phyloP scores from a whole-genome alignment of 2,888 invertebrate species.

The Trissoscelio sp. region DNA sequence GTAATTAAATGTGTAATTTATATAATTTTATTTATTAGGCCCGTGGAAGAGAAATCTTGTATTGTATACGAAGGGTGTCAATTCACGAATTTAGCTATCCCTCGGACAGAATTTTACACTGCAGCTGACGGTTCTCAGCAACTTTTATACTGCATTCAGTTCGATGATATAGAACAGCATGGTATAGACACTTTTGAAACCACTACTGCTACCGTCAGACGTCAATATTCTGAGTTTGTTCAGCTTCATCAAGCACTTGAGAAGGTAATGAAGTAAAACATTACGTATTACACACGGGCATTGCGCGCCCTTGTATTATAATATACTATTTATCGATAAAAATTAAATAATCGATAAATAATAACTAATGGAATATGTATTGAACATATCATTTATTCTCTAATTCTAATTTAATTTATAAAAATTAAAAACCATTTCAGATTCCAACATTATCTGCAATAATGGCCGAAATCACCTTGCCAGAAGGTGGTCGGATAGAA shows the following conservation, averaged over 20 bases:
- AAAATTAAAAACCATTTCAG: constrained; percentile 62
- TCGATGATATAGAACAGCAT: constrained; percentile 80
- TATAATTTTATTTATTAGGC: constrained; percentile 69
- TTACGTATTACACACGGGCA: no score
- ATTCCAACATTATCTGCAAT: constrained; percentile 74
- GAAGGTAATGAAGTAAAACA: constrained; percentile 74
- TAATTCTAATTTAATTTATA: no score
- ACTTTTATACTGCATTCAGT: constrained; percentile 80
- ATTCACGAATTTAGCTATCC: constrained; percentile 79
- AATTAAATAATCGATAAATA: no score
- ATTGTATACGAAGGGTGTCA: constrained; percentile 78
- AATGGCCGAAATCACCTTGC: constrained; percentile 77
- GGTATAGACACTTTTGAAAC: constrained; percentile 79
- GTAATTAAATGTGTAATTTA: no score
- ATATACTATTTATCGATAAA: no score
- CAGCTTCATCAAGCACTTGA: constrained; percentile 78
- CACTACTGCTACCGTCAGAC: constrained; percentile 79
- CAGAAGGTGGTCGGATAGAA: constrained; percentile 79
- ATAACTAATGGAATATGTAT: no score
- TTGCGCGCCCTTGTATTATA: no score
- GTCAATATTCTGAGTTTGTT: constrained; percentile 79
- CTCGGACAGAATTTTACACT: constrained; percentile 80
- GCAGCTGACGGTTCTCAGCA: constrained; percentile 80
- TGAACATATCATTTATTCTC: no score
- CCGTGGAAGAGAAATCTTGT: constrained; percentile 79